Base-by-base conservation (phyloP, 2,113 vertebrate genomes). In the Equus quagga region DNA sequence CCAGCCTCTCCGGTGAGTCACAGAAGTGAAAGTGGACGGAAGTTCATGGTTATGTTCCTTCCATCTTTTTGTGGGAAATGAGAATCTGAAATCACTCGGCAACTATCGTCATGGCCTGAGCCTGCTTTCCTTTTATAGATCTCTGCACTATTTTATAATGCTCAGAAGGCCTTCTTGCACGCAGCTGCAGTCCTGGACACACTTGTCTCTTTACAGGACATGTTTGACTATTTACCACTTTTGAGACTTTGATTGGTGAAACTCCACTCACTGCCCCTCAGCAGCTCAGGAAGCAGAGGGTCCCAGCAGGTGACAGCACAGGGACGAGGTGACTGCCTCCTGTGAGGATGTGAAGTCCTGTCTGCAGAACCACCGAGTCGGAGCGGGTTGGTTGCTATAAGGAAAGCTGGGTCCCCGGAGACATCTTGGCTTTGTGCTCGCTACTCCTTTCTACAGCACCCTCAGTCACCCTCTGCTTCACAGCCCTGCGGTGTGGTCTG, bases 1-100 rank as follows among this genome's bases (percentile, higher is more conserved):
- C 82, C 56, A 33, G 70, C 54, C 58, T 88, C 33, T 3, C 44
- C 11, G 54, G 49, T 64, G 70, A 92, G 79, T 92, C 94, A 76
- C 10, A 13, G 64, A 7, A 1, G 3, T 31, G 24, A 80, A 73
- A 58, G 33, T 51, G 83, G 76, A 62, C 0, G 1, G 51, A 70
- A 56, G 58, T 60, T 82, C 41, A 3, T 0, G 3, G 62, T 64
- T 67, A 56, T 21, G 31, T 15, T 51, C 13, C 33, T 33, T 89
- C 75, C 56, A 11, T 76, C 4, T 49, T 83, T 31, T 44, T 67
- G 46, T 70, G 0, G 0, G 89, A 96, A 96, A 84, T 90, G 87
- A 91, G 51, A 92, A 86, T 94, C 79, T 46, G 72, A 94, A 90
- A 65, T 72, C 87, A 89, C 69, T 82, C 51, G 31, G n/a, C 44